Conservation (phyloP, 1,140 invertebrate genomes). For the Dinoponera quadriceps region DNA sequence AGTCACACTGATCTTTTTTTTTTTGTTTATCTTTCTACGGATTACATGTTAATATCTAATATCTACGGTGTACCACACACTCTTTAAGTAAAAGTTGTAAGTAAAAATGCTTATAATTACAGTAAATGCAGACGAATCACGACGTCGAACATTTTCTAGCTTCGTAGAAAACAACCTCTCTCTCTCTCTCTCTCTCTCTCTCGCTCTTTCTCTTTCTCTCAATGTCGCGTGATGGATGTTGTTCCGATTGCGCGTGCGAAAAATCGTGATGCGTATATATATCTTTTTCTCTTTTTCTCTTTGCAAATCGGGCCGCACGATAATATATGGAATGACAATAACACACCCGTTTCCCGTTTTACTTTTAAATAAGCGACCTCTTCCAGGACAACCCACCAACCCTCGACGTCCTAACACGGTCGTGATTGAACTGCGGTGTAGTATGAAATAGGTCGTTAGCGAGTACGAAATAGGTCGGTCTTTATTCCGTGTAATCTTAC, state of each 20-base stretch:
- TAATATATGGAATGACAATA: slow-evolving; percentile 7
- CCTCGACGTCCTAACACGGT: slow-evolving; percentile 47
- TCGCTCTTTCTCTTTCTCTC: neutral
- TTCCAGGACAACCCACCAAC: neutral
- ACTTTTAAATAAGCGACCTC: slow-evolving; percentile 32
- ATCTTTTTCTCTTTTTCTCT: too few species aligned
- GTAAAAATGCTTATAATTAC: slow-evolving; percentile 84
- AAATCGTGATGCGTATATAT: slow-evolving; percentile 19
- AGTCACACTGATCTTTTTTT: slow-evolving; percentile 81
- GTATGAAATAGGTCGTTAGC: slow-evolving; percentile 62
- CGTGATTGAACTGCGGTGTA: slow-evolving; percentile 69
- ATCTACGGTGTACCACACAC: slow-evolving; percentile 79
- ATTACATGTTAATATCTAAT: slow-evolving; percentile 79
- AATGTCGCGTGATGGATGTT: slow-evolving; percentile 3
- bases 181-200: too few species aligned
- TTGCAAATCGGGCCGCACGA: slow-evolving; percentile 36
- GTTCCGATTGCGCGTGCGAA: slow-evolving; percentile 10
- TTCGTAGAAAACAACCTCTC: slow-evolving; percentile 17
- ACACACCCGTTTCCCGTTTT: slow-evolving; percentile 12
- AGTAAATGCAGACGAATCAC: slow-evolving; percentile 79
- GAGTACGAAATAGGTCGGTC: slow-evolving; percentile 74
- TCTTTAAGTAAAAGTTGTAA: slow-evolving; percentile 82
- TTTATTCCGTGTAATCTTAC: slow-evolving; percentile 72
- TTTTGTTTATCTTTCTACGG: slow-evolving; percentile 75
- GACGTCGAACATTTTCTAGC: slow-evolving; percentile 66